Percentiles rank a stretch among this genome's conserved stretches.
These are phyloP conservation scores for Eupithecia inturbata DNA, from an alignment of 2,888 invertebrate genomes.

Conservation along the genomic window DNA sequence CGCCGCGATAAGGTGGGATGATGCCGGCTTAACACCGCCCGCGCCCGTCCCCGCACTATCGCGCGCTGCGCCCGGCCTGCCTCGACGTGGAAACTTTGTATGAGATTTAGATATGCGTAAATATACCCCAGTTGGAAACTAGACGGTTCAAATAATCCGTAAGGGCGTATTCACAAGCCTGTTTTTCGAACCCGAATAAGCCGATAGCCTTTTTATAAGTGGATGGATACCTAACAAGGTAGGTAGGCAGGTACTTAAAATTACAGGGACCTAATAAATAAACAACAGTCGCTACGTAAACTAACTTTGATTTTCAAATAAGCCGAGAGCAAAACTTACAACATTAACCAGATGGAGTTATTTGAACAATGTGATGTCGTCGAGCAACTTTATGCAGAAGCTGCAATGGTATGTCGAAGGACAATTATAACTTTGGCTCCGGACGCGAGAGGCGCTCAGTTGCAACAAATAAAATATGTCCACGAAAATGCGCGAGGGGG, in stretches of 20 bases:
- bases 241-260: background rate
- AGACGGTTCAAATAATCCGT: slow-evolving; percentile 26
- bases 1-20: slow-evolving; percentile 75
- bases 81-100: slow-evolving; percentile 71
- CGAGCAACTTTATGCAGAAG: slow-evolving; percentile 77
- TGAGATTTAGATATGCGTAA: slow-evolving; percentile 65
- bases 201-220: slow-evolving; percentile 37
- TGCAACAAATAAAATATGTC: slow-evolving; percentile 83
- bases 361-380: slow-evolving; percentile 76
- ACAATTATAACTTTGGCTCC: slow-evolving; percentile 83
- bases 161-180: slow-evolving; percentile 13
- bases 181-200: slow-evolving; percentile 2
- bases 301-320: slow-evolving; percentile 45
- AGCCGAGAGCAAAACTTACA: slow-evolving; percentile 63
- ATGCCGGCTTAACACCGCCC: slow-evolving; percentile 73
- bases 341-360: slow-evolving; percentile 78
- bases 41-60: slow-evolving; percentile 60
- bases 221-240: slow-evolving; percentile 22
- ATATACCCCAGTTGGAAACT: slow-evolving; percentile 54
- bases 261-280: slow-evolving; percentile 35
- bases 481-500: slow-evolving; percentile 78
- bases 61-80: slow-evolving; percentile 69
- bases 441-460: slow-evolving; percentile 74
- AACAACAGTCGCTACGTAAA: slow-evolving; percentile 37
- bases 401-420: slow-evolving; percentile 81